Evolutionary conservation across 1,140 invertebrate genomes (phyloP), one percentile per base, ranked within the genome.

Genomic region (Vollenhovia emeryi): DNA sequence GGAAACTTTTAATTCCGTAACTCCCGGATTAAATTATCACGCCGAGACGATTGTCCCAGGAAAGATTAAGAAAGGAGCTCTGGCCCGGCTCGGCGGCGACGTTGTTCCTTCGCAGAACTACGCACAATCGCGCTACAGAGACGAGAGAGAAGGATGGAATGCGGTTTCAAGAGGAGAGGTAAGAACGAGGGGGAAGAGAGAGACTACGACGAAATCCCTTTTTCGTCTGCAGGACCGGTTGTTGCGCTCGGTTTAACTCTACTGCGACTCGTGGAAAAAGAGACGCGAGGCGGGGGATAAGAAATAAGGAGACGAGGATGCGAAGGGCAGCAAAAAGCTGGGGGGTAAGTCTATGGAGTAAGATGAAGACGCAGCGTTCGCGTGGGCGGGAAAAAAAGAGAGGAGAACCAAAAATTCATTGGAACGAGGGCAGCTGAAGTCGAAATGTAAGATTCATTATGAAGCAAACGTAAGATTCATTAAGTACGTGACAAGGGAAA

Each of bases 1-100:
- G 88, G 93, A 93, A 94, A 94, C 93, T 94, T 94, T 94, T 92
- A 92, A 93, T 93, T 93, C 91, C 90, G 91, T 93, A 93, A 94
- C 91, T 93, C 92, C 87, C 80, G 89, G 93, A 93, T 94, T 94
- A 94, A 93, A 93, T 94, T 93, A 94, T 93, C 93, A 93, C 92
- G 89, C 86, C 87, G 86, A 88, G 89, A 88, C 88, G 91, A 92
- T 94, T 93, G 93, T 93, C 91, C 90, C 89, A 86, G 86, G 87
- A 90, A 89, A 93, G 93, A 93, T 94, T 93, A 94, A 92, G 92
- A 91, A 93, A 90, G 89, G 87, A 92, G 84, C 86, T 87, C 79
- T 59, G n/a, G 55, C 50, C 82, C 66, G 76, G 60, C 85, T 80
- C 82, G 78, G 57, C 78, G 86, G 84, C 68, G 75, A 60, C 76